phyloP scores from a whole-genome alignment of 2,797 vertebrate species.

The Cuniculus paca region DNA sequence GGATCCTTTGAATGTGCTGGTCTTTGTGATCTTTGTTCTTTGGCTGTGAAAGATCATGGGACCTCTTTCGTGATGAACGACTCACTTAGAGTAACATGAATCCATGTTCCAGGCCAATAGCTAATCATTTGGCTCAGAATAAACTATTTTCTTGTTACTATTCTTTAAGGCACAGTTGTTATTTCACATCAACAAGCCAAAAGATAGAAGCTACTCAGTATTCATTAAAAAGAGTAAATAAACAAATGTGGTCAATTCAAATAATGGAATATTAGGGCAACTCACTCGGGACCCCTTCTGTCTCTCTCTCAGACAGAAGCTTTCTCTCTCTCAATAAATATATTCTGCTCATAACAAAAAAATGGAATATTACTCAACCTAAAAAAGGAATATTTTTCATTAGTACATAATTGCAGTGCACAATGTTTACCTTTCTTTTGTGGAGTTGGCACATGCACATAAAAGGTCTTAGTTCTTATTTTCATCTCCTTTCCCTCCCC shows the following conservation, averaged over 20 bases:
- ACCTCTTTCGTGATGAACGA: background rate
- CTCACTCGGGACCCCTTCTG: no score
- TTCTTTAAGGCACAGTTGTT: background rate
- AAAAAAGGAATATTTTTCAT: background rate
- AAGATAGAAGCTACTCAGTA: background rate
- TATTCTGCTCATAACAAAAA: no score
- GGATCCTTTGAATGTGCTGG: no score
- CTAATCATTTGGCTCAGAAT: background rate
- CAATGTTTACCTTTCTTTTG: background rate
- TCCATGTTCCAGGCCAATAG: background rate
- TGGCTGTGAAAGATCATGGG: background rate
- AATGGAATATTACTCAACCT: background rate
- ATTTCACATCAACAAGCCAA: background rate
- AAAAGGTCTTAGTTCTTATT: background rate
- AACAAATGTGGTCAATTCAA: background rate
- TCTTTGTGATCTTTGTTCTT: background rate
- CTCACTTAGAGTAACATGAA: background rate
- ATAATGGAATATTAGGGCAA: background rate
- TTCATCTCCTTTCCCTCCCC: background rate
- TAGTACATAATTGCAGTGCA: background rate
- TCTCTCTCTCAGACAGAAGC: no score
- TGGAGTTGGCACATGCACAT: background rate
- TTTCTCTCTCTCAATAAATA: no score
- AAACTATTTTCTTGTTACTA: background rate
- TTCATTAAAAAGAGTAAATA: background rate